Evolutionary conservation across 2,113 vertebrate genomes (phyloP), one percentile per base, ranked within the genome.

Genomic region (Dromiciops gliroides): DNA sequence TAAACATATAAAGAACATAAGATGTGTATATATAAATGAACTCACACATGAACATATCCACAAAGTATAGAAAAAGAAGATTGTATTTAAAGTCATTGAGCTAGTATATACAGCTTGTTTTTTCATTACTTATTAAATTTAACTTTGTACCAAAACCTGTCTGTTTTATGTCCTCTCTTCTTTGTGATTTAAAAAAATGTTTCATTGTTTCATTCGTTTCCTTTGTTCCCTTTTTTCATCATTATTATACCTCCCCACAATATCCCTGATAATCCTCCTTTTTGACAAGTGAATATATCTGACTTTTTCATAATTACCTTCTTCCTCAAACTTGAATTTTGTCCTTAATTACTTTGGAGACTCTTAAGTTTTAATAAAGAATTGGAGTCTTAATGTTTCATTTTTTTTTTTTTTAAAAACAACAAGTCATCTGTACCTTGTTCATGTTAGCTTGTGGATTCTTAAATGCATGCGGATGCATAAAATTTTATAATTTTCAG

Each of bases 401-500:
- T 94, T 51, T 95, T 91, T 26, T 44, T 60, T 60, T 51, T 95
- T 91, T 26, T 44, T 60, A 31, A 3, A 89, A 91, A 56, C 50
- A 88, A 0, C 91, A 53, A 90, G 48, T 92, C 37, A 28, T 48
- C 49, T 16, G 48, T 93, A 91, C 6, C 48, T 22, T 94, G 50
- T 90, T 92, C 16, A 2, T 16, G 50, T 47, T 25, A 12, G 53
- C 92, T 49, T 51, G 5, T 89, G 94, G 50, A 89, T 91, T 95
- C 28, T 90, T 28, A n/a, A n/a, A n/a, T n/a, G n/a, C n/a, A n/a
- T n/a, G n/a, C n/a, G n/a, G n/a, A n/a, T n/a, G 48, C 60, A 9
- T 94, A 91, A 92, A 56, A 7, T 89, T 94, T 22, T 90, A 23
- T 97, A 93, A n/a, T 91, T 91, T 89, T 93, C 88, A 93, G 50